phyloP scores from a whole-genome alignment of 2,888 invertebrate genomes.

The Elgonia sp. region DNA sequence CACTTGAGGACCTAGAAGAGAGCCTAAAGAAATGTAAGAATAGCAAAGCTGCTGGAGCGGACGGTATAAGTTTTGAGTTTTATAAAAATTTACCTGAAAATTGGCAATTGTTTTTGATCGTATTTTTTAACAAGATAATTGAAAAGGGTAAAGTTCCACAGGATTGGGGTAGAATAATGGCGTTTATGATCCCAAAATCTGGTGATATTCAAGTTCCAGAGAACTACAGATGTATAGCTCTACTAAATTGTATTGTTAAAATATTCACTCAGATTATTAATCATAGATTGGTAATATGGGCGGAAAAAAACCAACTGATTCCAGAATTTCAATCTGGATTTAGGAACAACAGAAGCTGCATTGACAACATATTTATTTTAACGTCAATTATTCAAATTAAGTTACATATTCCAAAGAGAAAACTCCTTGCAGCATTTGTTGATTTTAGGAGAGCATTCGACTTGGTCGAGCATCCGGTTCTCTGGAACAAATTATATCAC shows the following conservation, averaged over 20 bases:
- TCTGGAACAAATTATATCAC: background rate
- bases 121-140: background rate
- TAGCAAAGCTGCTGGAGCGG: background rate
- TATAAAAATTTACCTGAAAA: background rate
- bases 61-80: background rate
- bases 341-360: background rate
- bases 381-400: background rate
- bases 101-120: background rate
- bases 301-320: background rate
- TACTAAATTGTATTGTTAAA: background rate
- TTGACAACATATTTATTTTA: background rate
- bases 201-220: background rate
- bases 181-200: background rate
- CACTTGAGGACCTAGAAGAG: background rate
- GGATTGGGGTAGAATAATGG: background rate
- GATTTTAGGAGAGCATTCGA: conserved; percentile 6
- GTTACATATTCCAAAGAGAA: background rate
- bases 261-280: background rate
- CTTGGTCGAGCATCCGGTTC: background rate
- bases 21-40: background rate
- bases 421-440: background rate
- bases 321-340: background rate
- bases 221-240: background rate
- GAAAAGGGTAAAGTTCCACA: background rate
- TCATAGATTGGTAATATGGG: background rate